Conservation (phyloP, 1,140 invertebrate species). For the Mizuhopecten yessoensis region DNA sequence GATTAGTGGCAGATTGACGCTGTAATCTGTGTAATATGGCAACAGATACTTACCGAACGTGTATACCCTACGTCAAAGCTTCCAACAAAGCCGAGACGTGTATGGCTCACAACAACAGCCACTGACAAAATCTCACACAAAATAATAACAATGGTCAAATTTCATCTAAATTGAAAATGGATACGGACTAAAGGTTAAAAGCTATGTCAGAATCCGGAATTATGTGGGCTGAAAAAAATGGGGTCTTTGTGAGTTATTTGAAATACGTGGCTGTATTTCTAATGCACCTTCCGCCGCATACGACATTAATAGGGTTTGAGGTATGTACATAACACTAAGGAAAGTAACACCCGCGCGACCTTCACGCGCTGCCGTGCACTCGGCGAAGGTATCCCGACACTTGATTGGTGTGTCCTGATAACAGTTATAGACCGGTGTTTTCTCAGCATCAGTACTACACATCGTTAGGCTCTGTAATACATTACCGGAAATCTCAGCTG, state of each 20-base stretch:
- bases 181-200: neutral
- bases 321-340: slow-evolving; percentile 12
- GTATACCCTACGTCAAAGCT: neutral
- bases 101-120: neutral
- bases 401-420: neutral
- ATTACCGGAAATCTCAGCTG: neutral
- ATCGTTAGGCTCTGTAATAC: neutral
- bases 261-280: slow-evolving; percentile 21
- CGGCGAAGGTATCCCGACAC: neutral
- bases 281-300: neutral
- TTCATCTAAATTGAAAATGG: slow-evolving; percentile 29
- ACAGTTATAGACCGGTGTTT: neutral
- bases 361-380: neutral
- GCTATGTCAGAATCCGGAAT: slow-evolving; percentile 23
- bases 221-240: neutral
- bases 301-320: neutral
- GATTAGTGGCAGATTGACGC: slow-evolving; percentile 4
- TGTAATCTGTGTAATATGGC: slow-evolving; percentile 18
- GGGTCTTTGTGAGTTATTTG: neutral
- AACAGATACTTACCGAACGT: neutral
- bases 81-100: neutral
- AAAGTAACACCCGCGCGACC: slow-evolving; percentile 16
- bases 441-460: neutral
- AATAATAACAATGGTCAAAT: slow-evolving; percentile 36
- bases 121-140: slow-evolving; percentile 32